phyloP scores from a whole-genome alignment of 2,888 invertebrate genomes.

The Choristoneura rosaceana region DNA sequence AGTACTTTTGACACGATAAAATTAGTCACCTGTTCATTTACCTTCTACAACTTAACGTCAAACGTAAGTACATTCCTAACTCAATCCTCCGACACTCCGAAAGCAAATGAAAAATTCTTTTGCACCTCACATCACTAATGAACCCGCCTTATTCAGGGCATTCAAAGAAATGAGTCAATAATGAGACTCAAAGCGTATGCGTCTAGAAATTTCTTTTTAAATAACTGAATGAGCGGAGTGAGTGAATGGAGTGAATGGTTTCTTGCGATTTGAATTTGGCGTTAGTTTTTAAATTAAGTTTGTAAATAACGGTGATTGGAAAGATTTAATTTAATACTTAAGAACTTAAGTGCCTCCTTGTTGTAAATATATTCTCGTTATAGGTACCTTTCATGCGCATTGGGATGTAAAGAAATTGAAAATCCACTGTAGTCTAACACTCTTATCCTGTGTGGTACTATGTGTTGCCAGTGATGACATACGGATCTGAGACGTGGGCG shows the following conservation, averaged over 20 bases:
- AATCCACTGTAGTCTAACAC: too few species aligned
- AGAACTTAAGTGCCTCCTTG: too few species aligned
- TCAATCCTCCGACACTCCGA: conserved; percentile 57
- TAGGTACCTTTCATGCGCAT: too few species aligned
- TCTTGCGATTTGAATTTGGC: conserved; percentile 9
- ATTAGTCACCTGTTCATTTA: conserved; percentile 3
- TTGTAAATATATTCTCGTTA: too few species aligned
- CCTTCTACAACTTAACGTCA: conserved; percentile 37
- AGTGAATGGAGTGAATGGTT: conserved; percentile 37
- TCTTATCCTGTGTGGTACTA: too few species aligned
- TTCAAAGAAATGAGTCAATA: conserved; percentile 65
- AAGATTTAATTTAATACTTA: neutral
- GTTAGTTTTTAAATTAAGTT: neutral
- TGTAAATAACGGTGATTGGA: neutral
- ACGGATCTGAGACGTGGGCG: too few species aligned
- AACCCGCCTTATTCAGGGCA: conserved; percentile 61
- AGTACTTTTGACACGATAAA: neutral
- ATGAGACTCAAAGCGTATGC: conserved; percentile 72
- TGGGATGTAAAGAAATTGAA: too few species aligned
- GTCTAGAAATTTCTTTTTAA: conserved; percentile 68
- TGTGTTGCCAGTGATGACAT: too few species aligned
- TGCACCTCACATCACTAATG: conserved; percentile 59
- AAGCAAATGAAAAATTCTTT: conserved; percentile 81
- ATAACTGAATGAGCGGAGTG: conserved; percentile 30
- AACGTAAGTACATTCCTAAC: conserved; percentile 56